Conservation (phyloP, 2,113 vertebrate genomes). For the western clawed frog (Xenopus tropicalis) region UCB_Xtro_10.0 CM004445.2:53487501-53488000, state of each 20-base stretch:
- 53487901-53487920: background rate
- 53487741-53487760: constrained; percentile 29
- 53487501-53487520: too few relatives aligned
- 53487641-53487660: background rate
- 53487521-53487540: too few relatives aligned
- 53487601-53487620: background rate
- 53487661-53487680: constrained; percentile 18
- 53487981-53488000: background rate
- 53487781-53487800: constrained; percentile 32
- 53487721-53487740: constrained; percentile 23
- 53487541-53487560: too few relatives aligned
- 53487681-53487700: constrained; percentile 30
- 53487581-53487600: too few relatives aligned
- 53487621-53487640: background rate
- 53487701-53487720: constrained; percentile 19
- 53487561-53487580: too few relatives aligned
- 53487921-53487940: background rate
- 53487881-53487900: background rate
- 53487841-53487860: constrained; percentile 32
- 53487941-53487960: background rate
- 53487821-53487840: constrained; percentile 18
- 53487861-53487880: constrained; percentile 17
- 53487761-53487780: constrained; percentile 30
- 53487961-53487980: background rate
- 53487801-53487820: constrained; percentile 38